Percentiles rank a stretch among this genome's conserved stretches.
These are phyloP conservation scores for Stigmatopora nigra DNA, from an alignment of 2,113 vertebrate genomes.

Conservation along the genomic window DNA sequence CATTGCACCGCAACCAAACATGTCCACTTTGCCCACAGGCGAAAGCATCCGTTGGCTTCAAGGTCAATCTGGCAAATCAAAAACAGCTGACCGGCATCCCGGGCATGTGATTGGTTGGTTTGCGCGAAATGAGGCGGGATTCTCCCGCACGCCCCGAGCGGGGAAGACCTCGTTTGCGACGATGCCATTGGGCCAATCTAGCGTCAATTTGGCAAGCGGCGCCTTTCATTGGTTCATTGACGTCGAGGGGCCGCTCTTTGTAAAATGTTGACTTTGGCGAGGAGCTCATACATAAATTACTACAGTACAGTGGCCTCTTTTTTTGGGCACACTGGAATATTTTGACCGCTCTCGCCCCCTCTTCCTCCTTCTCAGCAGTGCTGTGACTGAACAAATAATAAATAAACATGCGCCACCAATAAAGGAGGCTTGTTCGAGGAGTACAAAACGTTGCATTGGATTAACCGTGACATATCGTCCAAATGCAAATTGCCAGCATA, in stretches of 20 bases:
- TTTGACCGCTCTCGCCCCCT: not conserved
- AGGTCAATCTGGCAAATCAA: conserved; percentile 34
- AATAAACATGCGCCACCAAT: not conserved
- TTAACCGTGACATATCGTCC: not conserved
- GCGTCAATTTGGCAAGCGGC: conserved; percentile 35
- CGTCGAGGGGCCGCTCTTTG: not conserved
- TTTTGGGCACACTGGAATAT: not conserved
- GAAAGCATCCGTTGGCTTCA: conserved; percentile 37
- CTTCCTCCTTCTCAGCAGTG: not conserved
- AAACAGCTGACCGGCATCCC: rapidly evolving
- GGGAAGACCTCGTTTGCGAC: not conserved
- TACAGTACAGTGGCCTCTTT: not conserved
- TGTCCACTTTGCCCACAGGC: not conserved
- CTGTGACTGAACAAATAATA: not conserved
- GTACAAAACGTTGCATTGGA: not conserved
- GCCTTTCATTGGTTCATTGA: conserved; percentile 30
- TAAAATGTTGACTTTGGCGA: not conserved
- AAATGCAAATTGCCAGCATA: too few relatives aligned
- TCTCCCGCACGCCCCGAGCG: not conserved
- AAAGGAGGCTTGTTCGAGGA: not conserved
- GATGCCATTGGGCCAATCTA: conserved; percentile 37
- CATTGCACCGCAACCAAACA: conserved; percentile 55
- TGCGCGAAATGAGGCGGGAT: not conserved
- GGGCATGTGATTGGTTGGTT: conserved; percentile 34
- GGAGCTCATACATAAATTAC: too few relatives aligned